These are phyloP conservation scores for Poecilia latipinna DNA, from an alignment of 2,113 vertebrate genomes.

Conservation along the genomic window DNA sequence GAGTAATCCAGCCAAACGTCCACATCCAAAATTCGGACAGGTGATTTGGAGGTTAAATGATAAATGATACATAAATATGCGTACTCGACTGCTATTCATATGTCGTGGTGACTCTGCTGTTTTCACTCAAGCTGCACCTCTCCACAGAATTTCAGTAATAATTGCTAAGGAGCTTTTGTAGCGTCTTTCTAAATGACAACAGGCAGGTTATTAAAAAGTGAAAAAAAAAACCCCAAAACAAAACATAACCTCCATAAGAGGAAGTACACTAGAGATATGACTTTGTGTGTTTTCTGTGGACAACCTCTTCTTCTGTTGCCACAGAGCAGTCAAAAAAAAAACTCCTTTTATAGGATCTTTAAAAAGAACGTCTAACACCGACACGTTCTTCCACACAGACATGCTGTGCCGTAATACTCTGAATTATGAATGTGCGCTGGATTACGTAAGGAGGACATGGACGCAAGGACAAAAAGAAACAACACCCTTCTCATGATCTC, in stretches of 20 bases:
- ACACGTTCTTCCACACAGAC: constrained; percentile 3
- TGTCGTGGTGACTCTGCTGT: not conserved
- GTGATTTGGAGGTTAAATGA: not conserved
- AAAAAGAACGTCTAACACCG: constrained; percentile 1
- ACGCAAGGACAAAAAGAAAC: constrained; percentile 27
- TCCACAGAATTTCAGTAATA: not conserved
- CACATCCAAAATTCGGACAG: not conserved
- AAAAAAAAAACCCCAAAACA: not conserved
- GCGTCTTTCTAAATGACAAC: not conserved
- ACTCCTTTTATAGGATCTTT: not conserved
- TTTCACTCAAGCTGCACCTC: not conserved
- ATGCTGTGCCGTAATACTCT: not conserved
- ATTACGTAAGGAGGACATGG: constrained; percentile 41
- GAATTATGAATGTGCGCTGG: constrained; percentile 12
- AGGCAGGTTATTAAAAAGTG: not conserved
- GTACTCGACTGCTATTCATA: too few relatives aligned
- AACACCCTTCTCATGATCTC: constrained; percentile 61
- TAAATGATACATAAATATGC: not conserved
- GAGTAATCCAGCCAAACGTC: not conserved
- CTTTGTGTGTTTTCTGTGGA: not conserved
- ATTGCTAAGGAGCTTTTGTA: not conserved
- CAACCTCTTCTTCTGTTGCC: not conserved
- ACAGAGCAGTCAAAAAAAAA: not conserved
- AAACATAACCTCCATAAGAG: not conserved
- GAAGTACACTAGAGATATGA: not conserved